Conservation (phyloP, 2,888 invertebrate species). For the Blastobasis adustella region DNA sequence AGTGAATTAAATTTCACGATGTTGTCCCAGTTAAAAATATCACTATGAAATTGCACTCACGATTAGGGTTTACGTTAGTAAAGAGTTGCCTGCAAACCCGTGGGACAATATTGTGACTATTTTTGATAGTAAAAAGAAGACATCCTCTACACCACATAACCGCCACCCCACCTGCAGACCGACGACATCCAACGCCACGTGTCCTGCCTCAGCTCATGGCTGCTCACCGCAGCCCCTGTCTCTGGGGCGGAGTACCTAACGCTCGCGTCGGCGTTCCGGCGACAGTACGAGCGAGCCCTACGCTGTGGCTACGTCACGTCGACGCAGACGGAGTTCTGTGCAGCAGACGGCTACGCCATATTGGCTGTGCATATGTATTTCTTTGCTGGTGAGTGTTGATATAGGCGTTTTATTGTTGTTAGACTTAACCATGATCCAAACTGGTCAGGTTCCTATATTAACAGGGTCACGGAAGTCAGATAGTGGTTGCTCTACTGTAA, state of each 20-base stretch:
- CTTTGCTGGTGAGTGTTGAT: constrained; percentile 43
- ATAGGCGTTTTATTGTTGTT: background rate
- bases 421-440: background rate
- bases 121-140: no score
- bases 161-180: constrained; percentile 48
- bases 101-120: no score
- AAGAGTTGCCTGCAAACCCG: no score
- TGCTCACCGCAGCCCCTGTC: constrained; percentile 80
- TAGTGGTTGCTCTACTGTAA: no score
- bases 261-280: constrained; percentile 76
- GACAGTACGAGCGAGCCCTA: constrained; percentile 78
- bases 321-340: constrained; percentile 81
- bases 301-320: constrained; percentile 65
- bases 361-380: constrained; percentile 84
- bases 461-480: no score
- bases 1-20: no score
- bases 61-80: no score
- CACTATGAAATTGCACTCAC: no score
- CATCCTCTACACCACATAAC: no score
- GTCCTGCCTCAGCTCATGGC: constrained; percentile 83
- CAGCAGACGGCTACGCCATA: constrained; percentile 86
- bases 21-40: no score
- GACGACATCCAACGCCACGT: constrained; percentile 89
- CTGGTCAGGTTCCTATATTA: no score
- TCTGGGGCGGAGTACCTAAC: constrained; percentile 68